Evolutionary conservation across 1,140 invertebrate species (phyloP), one percentile per base, ranked within the genome.

Genomic region (Tetramorium simillimum): DNA sequence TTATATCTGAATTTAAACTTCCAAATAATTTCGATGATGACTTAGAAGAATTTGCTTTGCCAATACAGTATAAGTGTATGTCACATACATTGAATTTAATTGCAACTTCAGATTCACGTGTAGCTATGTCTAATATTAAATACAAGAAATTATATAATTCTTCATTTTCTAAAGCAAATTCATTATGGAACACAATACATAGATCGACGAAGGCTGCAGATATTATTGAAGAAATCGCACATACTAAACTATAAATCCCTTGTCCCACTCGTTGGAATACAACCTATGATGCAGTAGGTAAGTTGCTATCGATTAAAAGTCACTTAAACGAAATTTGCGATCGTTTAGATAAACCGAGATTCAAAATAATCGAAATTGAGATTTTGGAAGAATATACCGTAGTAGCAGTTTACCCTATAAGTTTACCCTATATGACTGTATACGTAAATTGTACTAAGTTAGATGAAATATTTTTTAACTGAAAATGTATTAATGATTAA

Each of bases 301-400:
- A 51, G 40, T 62, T 77, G 10, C 18, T 77, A 58, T 33, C 37
- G 14, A n/a, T 77, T 37, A 77, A 77, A 58, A 43, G 43, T 62
- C 33, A 77, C 37, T 77, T 77, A 56, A 40, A 77, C 49, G 28
- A 51, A 43, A 77, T 77, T 77, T 77, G 75, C 37, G 56, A 77
- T 5, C 12, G 56, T 56, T 43, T 77, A 58, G 75, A 62, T 33
- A 77, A 77, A n/a, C 75, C 75, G 40, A 58, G n/a, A 16, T 77
- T 77, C 12, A 62, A 43, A 33, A 58, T 53, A 12, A 65, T 65
- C 33, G 33, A 65, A 33, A 65, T 65, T 40, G 62, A 65, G 28
- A 40, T 65, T 65, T 65, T 60, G 62, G 28, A 65, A 65, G 62
- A 65, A 65, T 65, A 65, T 43, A 9, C 18, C 3, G 18, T 65